These are phyloP conservation scores for Lepidocyrtoides sp. DNA, from an alignment of 2,888 invertebrate species.

Conservation along the genomic window DNA sequence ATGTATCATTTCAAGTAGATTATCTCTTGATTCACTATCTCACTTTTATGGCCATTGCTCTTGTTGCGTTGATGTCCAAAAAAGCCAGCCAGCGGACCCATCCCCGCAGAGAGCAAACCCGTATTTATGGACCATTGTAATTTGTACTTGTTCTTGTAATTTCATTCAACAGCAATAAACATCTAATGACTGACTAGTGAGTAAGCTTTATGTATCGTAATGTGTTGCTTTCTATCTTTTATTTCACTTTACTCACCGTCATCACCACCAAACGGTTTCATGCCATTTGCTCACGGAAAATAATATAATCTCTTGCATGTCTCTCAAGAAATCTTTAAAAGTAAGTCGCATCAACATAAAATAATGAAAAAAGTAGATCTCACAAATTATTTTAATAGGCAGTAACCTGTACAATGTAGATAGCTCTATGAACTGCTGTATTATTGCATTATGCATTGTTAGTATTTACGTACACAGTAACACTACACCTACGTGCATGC, in stretches of 20 bases:
- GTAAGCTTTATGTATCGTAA: constrained; percentile 64
- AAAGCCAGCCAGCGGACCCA: constrained; percentile 73
- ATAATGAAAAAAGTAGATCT: constrained; percentile 45
- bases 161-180: constrained; percentile 79
- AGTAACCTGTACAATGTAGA: constrained; percentile 63
- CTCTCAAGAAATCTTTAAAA: constrained; percentile 43
- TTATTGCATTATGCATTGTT: constrained; percentile 21
- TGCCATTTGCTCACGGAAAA: constrained; percentile 62
- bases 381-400: constrained; percentile 70
- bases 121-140: constrained; percentile 77
- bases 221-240: constrained; percentile 68
- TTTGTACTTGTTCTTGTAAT: constrained; percentile 78
- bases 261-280: constrained; percentile 67
- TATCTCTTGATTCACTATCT: constrained; percentile 75
- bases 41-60: constrained; percentile 75
- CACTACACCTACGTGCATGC: constrained; percentile 24
- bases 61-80: constrained; percentile 61
- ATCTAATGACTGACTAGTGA: constrained; percentile 77
- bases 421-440: constrained; percentile 41
- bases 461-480: background rate
- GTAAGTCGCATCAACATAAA: constrained; percentile 47
- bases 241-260: constrained; percentile 66
- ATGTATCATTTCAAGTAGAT: constrained; percentile 76
- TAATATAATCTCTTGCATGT: constrained; percentile 39
- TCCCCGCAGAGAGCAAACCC: constrained; percentile 76